Evolutionary conservation across 2,797 vertebrate genomes (phyloP), one percentile per base, ranked within the genome.

Genomic region (Gouania willdenowi): DNA sequence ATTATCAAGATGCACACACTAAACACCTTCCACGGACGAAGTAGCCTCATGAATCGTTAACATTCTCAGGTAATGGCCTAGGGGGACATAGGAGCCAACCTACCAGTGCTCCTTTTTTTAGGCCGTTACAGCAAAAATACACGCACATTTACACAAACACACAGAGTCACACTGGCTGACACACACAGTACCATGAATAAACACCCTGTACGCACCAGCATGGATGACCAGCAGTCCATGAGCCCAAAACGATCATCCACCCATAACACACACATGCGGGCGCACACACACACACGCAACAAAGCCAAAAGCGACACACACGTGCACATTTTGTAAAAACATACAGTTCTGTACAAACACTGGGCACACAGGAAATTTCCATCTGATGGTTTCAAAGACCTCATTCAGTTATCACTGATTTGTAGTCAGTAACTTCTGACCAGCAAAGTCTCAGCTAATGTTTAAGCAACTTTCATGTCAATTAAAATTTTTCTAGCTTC

Each of bases 201-300:
- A 80, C 71, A 71, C 20, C 50, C 56, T 49, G 57, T 66, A 79
- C 20, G 20, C 74, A 82, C 62, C 71, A 54, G 58, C 65, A 72
- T 52, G 81, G 77, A 72, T 80, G 77, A 76, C 39, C 3, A 55
- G 60, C 52, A 69, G 69, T 40, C 65, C 65, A 56, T 52, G 72
- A 69, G 60, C 44, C 77, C 56, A 75, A 74, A 75, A 82, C 73
- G 13, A 25, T 26, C 26, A 18, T 32, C 60, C 66, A 62, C 53
- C 66, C 68, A 35, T 51, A 74, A 75, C 64, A 51, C 63, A 69
- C 43, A 59, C 60, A 64, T 41, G 46, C 45, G 21, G 42, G 47
- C 10, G 10, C 10, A n/a, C n/a, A n/a, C n/a, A n/a, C n/a, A n/a
- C n/a, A 10, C 10, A 10, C 10, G 10, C 10, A 20, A 13, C 14